A percentile compares a stretch with the other conserved stretches of the same genome.
These are phyloP conservation scores for Trachurus trachurus DNA, from an alignment of 2,797 vertebrate species.

Conservation along the genomic window DNA sequence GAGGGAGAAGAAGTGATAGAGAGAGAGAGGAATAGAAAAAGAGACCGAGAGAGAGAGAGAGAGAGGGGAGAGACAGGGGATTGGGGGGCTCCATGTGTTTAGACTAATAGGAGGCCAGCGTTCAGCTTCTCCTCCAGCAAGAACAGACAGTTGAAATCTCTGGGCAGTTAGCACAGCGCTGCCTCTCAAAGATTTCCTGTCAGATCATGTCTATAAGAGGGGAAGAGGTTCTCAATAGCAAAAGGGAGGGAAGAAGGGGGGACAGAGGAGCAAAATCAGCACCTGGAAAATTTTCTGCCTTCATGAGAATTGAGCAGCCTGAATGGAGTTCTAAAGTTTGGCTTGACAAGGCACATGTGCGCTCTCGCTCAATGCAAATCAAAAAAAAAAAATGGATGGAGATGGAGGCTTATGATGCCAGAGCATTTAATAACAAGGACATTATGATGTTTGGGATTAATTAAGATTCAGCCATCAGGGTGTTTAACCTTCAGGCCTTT, in stretches of 20 bases:
- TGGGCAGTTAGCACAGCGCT: constrained; percentile 96
- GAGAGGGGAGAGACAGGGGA: constrained; percentile 70
- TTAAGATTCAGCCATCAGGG: constrained; percentile 4
- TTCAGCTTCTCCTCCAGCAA: constrained; percentile 96
- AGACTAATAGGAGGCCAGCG: constrained; percentile 98
- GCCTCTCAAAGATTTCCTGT: constrained; percentile 99
- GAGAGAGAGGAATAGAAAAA: constrained; percentile 35
- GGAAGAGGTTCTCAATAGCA: constrained; percentile 95
- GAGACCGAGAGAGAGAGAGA: constrained; percentile 32
- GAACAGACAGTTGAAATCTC: constrained; percentile 99
- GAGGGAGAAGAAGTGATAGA: constrained; percentile 49
- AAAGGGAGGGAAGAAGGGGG: constrained; percentile 45
- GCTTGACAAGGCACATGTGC: constrained; percentile 79
- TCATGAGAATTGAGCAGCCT: constrained; percentile 86
- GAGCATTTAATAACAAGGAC: constrained; percentile 40
- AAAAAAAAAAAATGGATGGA: not conserved
- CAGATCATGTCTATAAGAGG: constrained; percentile 96
- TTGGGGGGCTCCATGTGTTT: constrained; percentile 92
- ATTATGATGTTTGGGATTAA: constrained; percentile 30
- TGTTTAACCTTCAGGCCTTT: constrained; percentile 47
- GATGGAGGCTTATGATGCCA: not conserved
- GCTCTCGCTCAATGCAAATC: constrained; percentile 25
- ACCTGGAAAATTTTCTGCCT: constrained; percentile 90
- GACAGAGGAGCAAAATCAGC: constrained; percentile 47
- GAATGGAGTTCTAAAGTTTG: constrained; percentile 86